Percentiles rank a stretch among this genome's conserved stretches.
Conservation (phyloP, 2,797 vertebrate species). For the Microtus agrestis region DNA sequence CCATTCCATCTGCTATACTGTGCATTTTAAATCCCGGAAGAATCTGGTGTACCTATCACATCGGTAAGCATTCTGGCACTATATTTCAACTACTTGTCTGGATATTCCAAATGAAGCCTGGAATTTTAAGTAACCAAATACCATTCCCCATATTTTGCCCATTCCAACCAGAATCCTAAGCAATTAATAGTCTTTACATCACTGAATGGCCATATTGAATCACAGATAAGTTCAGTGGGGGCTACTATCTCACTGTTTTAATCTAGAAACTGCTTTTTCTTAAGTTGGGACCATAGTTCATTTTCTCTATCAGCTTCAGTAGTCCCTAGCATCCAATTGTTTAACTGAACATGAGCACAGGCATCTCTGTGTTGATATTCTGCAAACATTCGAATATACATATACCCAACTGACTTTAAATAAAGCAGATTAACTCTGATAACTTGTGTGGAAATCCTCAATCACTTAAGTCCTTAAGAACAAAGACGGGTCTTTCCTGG, state of each 20-base stretch:
- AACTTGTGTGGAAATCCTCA: not conserved
- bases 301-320: not conserved
- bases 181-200: not conserved
- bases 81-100: not conserved
- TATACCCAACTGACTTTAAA: not conserved
- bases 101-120: not conserved
- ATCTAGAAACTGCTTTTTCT: not conserved
- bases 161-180: not conserved
- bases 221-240: not conserved
- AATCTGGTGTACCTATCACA: not conserved
- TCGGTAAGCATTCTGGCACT: not conserved
- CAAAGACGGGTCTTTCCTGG: slow-evolving; percentile 7
- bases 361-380: not conserved
- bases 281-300: not conserved
- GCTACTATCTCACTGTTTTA: not conserved
- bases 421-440: not conserved
- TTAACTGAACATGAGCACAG: not conserved
- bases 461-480: slow-evolving; percentile 4
- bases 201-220: not conserved
- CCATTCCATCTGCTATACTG: not conserved
- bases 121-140: slow-evolving; percentile 35
- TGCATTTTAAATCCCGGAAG: not conserved
- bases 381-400: not conserved
- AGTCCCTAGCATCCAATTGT: not conserved
- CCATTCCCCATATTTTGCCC: not conserved